phyloP scores from a whole-genome alignment of 2,797 vertebrate genomes.

The Thalassophryne amazonica region DNA sequence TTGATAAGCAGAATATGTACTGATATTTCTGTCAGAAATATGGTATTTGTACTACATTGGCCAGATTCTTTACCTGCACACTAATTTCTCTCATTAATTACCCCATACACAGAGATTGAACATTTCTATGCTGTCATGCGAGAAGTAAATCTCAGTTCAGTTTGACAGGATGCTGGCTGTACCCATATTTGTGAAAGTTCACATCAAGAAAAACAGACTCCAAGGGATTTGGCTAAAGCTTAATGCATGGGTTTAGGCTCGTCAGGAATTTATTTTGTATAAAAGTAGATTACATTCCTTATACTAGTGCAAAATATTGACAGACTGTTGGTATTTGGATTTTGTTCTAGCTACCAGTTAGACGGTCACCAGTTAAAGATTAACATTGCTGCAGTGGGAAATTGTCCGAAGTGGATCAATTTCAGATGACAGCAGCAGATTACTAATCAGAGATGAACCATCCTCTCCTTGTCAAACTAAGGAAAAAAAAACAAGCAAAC shows the following conservation, averaged over 20 bases:
- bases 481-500: no score
- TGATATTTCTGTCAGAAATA: no score
- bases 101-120: slow-evolving; percentile 18
- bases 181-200: background rate
- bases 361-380: slow-evolving; percentile 56
- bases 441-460: slow-evolving; percentile 34
- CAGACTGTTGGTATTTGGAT: slow-evolving; percentile 32
- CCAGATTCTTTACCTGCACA: background rate
- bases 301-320: slow-evolving; percentile 24
- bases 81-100: background rate
- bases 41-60: no score
- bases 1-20: no score
- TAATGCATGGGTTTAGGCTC: background rate
- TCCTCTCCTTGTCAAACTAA: no score
- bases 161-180: slow-evolving; percentile 11
- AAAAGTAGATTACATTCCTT: slow-evolving; percentile 6
- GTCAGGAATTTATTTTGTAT: background rate
- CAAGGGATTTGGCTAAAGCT: background rate
- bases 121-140: slow-evolving; percentile 7
- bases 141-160: slow-evolving; percentile 26
- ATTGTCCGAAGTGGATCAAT: slow-evolving; percentile 61
- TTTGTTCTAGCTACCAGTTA: slow-evolving; percentile 42
- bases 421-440: slow-evolving; percentile 48
- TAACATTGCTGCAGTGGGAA: slow-evolving; percentile 54
- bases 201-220: background rate